These are phyloP conservation scores for Prunella strophiata DNA, from an alignment of 2,797 vertebrate species.

Conservation along the genomic window DNA sequence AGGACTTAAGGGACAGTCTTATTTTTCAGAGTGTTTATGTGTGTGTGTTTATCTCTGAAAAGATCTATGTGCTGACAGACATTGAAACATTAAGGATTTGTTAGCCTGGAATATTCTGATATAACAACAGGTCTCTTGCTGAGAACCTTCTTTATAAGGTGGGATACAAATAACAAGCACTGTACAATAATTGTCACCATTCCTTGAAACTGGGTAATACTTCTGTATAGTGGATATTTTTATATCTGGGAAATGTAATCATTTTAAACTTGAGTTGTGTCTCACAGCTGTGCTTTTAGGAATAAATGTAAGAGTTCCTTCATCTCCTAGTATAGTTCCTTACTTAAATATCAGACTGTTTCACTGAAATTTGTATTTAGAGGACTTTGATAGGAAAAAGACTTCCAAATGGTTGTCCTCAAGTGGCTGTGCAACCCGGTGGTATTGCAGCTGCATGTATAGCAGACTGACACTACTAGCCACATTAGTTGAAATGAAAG, in stretches of 20 bases:
- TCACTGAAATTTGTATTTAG: not conserved
- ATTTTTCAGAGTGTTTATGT: not conserved
- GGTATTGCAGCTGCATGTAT: not conserved
- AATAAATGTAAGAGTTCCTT: not conserved
- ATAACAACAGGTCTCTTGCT: not conserved
- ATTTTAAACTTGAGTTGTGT: not conserved
- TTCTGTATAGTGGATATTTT: not conserved
- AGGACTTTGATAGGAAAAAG: not conserved
- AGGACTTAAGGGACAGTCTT: not conserved
- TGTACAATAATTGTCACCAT: not conserved
- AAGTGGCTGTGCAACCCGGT: not conserved
- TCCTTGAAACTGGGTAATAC: not conserved
- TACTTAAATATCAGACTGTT: not conserved
- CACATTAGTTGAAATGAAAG: not conserved
- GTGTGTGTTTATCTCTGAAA: not conserved
- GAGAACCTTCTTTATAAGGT: not conserved
- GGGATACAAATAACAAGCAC: not conserved
- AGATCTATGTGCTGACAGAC: not conserved
- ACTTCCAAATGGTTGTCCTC: not conserved
- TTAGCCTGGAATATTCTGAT: not conserved
- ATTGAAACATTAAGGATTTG: not conserved
- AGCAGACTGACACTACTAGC: not conserved
- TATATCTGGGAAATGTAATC: not conserved
- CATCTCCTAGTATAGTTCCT: not conserved
- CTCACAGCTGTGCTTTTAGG: not conserved